These are phyloP conservation scores for Phoeniculus purpureus DNA, from an alignment of 2,797 vertebrate species.

Conservation along the genomic window DNA sequence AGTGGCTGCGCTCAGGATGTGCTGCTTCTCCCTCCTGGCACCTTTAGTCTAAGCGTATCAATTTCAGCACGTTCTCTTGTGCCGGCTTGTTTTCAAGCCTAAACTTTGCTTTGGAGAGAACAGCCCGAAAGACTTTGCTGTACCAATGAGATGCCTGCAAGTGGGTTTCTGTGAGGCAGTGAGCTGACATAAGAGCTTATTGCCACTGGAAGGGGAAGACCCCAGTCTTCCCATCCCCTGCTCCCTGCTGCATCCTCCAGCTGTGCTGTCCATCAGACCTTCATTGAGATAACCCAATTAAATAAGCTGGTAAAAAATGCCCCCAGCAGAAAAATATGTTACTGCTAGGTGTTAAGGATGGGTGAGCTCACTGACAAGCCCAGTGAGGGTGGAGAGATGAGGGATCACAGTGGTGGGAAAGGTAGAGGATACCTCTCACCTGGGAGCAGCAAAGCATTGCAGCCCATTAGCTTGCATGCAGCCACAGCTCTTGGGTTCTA, in stretches of 20 bases:
- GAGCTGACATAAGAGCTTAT: not conserved
- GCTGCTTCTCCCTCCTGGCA: not conserved
- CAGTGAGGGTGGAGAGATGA: not conserved
- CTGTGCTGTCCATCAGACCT: not conserved
- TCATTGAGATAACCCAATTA: not conserved
- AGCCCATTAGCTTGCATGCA: not conserved
- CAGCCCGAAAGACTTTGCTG: not conserved
- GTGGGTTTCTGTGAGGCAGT: not conserved
- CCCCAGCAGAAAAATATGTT: not conserved
- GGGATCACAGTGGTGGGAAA: not conserved
- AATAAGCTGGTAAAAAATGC: not conserved
- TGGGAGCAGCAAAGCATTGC: not conserved
- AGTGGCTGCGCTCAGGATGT: accelerated
- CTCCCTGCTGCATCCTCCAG: not conserved
- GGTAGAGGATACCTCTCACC: not conserved
- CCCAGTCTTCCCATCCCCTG: not conserved
- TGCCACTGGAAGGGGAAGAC: not conserved
- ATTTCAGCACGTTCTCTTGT: not conserved
- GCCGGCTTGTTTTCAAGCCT: not conserved
- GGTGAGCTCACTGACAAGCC: not conserved
- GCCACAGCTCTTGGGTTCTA: not conserved
- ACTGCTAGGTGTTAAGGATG: not conserved
- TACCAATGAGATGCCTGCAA: not conserved
- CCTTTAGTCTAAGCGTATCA: not conserved
- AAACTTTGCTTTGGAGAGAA: not conserved